phyloP scores from a whole-genome alignment of 1,140 invertebrate genomes.

The Vanessa atalanta region DNA sequence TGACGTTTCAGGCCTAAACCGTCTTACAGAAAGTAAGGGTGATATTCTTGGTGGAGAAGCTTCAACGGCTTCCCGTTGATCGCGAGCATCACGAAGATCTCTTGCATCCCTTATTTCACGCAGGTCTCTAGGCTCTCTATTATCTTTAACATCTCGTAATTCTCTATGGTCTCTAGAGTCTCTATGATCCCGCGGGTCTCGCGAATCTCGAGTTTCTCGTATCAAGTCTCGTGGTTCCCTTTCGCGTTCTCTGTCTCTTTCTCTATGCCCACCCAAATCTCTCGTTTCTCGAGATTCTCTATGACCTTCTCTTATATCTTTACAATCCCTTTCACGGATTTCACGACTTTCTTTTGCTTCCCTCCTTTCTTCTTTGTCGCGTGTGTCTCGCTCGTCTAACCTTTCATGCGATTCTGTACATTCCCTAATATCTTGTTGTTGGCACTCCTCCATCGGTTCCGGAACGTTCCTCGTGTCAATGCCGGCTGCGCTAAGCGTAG shows the following conservation, averaged over 20 bases:
- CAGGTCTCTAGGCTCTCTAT: conserved; percentile 55
- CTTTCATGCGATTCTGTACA: conserved; percentile 59
- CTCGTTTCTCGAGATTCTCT: conserved; percentile 60
- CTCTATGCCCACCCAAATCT: conserved; percentile 57
- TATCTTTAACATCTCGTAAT: conserved; percentile 58
- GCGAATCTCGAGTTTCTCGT: conserved; percentile 57
- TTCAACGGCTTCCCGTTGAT: conserved; percentile 66
- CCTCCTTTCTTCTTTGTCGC: conserved; percentile 66
- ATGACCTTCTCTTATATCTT: conserved; percentile 57
- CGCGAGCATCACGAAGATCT: conserved; percentile 57
- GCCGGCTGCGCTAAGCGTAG: conserved; percentile 85
- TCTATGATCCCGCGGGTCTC: conserved; percentile 53
- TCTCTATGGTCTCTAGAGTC: conserved; percentile 55
- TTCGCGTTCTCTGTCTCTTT: conserved; percentile 56
- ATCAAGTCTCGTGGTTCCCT: conserved; percentile 55
- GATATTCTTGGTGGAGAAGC: conserved; percentile 77
- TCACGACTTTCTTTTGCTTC: conserved; percentile 63
- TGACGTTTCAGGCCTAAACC: conserved; percentile 70
- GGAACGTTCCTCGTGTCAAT: conserved; percentile 71
- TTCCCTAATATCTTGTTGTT: conserved; percentile 63
- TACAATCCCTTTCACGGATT: conserved; percentile 61
- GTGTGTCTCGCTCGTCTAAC: conserved; percentile 56
- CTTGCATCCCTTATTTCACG: conserved; percentile 62
- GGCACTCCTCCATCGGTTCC: conserved; percentile 76
- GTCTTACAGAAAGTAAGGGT: conserved; percentile 72